A percentile compares a stretch with the other conserved stretches of the same genome.
phyloP scores from a whole-genome alignment of 2,113 vertebrate genomes.

The Rhabdomys dilectus region DNA sequence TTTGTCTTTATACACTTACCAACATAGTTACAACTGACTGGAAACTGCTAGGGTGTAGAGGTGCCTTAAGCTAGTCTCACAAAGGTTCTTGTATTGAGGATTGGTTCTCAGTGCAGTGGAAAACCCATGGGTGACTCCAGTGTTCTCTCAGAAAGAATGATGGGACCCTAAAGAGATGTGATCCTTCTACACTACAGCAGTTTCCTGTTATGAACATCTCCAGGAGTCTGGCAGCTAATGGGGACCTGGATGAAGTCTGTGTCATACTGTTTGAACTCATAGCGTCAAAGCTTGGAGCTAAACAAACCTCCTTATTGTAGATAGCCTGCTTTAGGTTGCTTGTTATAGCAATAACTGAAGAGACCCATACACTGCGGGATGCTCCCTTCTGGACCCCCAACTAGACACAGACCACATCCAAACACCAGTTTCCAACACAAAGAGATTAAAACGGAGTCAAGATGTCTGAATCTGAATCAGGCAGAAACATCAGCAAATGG shows the following conservation, averaged over 20 bases:
- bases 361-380: background rate
- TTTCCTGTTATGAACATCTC: background rate
- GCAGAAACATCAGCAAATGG: background rate
- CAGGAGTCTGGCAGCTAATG: background rate
- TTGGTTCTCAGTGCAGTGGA: background rate
- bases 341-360: background rate
- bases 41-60: background rate
- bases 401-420: background rate
- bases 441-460: background rate
- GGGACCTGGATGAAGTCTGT: background rate
- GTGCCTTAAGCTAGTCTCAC: background rate
- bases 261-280: background rate
- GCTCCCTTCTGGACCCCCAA: background rate
- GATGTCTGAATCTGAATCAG: background rate
- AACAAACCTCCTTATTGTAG: background rate
- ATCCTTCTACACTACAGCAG: too few relatives aligned
- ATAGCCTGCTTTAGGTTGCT: background rate
- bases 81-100: background rate
- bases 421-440: background rate
- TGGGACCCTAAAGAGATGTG: background rate
- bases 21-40: background rate
- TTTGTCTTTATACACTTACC: background rate
- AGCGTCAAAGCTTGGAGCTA: background rate
- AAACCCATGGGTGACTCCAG: background rate
- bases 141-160: background rate